Evolutionary conservation across 2,888 invertebrate species (phyloP).

Genomic region (Mactromeris polynyma): DNA sequence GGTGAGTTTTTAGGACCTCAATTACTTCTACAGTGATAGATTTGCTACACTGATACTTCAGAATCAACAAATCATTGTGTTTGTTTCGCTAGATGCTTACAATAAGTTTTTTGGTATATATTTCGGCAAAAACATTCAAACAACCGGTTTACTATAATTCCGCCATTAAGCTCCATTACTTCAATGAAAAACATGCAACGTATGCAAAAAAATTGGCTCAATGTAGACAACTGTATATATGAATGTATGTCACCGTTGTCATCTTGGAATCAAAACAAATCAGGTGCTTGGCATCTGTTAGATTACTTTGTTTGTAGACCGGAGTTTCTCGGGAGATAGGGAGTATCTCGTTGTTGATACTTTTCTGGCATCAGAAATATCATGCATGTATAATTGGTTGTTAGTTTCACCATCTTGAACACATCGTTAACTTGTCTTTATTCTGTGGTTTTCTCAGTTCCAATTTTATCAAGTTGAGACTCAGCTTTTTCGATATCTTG

Average conservation of each 20-base stretch:
- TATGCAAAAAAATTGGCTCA: background rate
- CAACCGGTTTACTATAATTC: background rate
- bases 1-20: background rate
- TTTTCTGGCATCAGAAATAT: background rate
- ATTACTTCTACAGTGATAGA: background rate
- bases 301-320: background rate
- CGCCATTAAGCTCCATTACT: background rate
- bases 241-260: background rate
- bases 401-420: no score
- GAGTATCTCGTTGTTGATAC: background rate
- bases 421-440: no score
- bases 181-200: background rate
- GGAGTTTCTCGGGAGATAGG: no score
- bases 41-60: background rate
- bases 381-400: no score
- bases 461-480: no score
- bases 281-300: background rate
- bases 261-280: background rate
- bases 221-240: background rate
- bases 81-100: background rate
- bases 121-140: background rate
- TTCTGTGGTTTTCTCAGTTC: no score
- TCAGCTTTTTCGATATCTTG: no score
- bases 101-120: background rate
- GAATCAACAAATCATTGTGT: background rate